Base-by-base conservation (phyloP, 2,113 vertebrate species). In the Oncorhynchus gorbuscha region DNA sequence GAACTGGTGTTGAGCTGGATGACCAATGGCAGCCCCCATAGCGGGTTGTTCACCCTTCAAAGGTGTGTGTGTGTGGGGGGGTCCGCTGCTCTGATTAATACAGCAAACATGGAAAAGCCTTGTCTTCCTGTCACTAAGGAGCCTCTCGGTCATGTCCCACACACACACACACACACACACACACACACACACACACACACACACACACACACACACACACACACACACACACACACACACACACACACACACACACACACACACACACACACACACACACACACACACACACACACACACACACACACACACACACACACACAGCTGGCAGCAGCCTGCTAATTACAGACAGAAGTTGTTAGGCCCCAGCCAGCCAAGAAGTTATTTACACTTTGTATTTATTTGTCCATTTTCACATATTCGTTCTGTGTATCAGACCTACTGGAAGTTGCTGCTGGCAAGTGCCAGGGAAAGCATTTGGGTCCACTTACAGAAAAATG, bases 401-500 rank as follows among this genome's bases (percentile, higher is more conserved):
- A 88, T 91, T 91, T 92, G 85, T 88, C 83, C 86, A 89, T 86
- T 90, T 87, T 86, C 85, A 92, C 91, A 92, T 91, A 91, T 90
- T 92, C 83, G 69, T 91, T 90, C 89, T 89, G 90, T 91, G 87
- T 88, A 87, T 91, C 86, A 83, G 88, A 91, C 88, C 92, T 93
- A 93, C 90, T 92, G 90, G 92, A 93, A 93, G 84, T 78, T 81
- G 79, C 75, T 82, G 81, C 80, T 88, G 85, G 85, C 82, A 84
- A 84, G 86, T 86, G 84, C 87, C 90, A 90, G 87, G 69, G 87
- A 83, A 87, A 90, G 88, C 93, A 93, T 93, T 93, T 94, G 93
- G 93, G 89, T 93, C 89, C 92, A 94, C 93, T 94, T 94, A 93
- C 87, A 89, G 86, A 85, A 81, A 81, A 91, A 92, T 91, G 79